Conservation (phyloP, 2,113 vertebrate species). For the Syngnathus floridae region DNA sequence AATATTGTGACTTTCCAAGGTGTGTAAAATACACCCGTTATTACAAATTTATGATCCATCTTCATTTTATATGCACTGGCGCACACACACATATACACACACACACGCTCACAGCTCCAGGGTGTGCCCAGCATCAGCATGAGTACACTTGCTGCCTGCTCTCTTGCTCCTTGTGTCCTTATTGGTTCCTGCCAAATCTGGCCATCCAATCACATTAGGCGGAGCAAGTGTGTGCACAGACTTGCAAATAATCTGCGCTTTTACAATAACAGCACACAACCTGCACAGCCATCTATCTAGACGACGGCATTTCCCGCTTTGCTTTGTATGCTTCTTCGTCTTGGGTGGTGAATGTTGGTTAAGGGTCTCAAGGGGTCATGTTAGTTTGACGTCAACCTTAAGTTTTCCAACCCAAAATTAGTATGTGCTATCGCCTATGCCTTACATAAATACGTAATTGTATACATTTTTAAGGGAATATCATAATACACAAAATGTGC, state of each 20-base stretch:
- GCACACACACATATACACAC: constrained; percentile 16
- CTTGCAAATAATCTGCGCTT: constrained; percentile 58
- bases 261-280: constrained; percentile 47
- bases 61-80: constrained; percentile 21
- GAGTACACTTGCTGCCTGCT: constrained; percentile 45
- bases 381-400: background rate
- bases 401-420: background rate
- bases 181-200: constrained; percentile 56
- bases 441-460: background rate
- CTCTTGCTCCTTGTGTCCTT: constrained; percentile 35
- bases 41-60: constrained; percentile 12
- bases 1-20: constrained; percentile 27
- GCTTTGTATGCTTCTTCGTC: background rate
- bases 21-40: constrained; percentile 32
- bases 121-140: constrained; percentile 57
- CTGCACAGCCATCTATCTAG: constrained; percentile 17
- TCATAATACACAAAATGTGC: background rate
- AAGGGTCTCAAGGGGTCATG: background rate
- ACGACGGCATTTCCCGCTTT: background rate
- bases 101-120: constrained; percentile 31
- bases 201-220: constrained; percentile 51
- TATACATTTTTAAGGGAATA: too few species aligned
- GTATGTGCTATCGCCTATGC: background rate
- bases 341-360: constrained; percentile 3
- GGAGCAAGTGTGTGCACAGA: constrained; percentile 46